Base-by-base conservation (phyloP, 2,888 invertebrate species). In the Andrena dorsata region DNA sequence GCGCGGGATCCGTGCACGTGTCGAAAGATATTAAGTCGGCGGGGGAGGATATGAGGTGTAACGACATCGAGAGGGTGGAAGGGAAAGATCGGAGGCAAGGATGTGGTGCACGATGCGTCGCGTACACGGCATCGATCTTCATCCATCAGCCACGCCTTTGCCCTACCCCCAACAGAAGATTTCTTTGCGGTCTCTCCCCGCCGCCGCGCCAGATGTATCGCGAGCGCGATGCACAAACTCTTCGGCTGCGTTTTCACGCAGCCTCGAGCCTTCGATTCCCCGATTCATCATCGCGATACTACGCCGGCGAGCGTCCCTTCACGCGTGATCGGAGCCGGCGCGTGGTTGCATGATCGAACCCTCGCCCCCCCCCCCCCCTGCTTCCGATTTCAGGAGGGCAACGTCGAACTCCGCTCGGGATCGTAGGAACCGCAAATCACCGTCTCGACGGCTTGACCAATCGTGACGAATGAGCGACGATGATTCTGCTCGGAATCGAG, bases 101-200 rank as follows among this genome's bases (percentile, higher is more conserved):
- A 73, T 49, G 70, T 51, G 64, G 66, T 76, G 76, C 63, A 66
- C 26, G 85, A 74, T 72, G 76, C 73, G 76, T 69, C 86, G 76
- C 88, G 86, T 88, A 83, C 77, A 28, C 65, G 84, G 83, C 92
- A 92, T 93, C 92, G 90, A 92, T 93, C 93, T 92, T 92, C 93
- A 93, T 93, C 92, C 92, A 92, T 93, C 93, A 93, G 86, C 80
- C 81, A 68, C 76, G 71, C 76, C 85, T 83, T 77, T 73, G 53
- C 28, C 61, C 75, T 82, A 76, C 71, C 69, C 69, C 73, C 61
- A 20, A 5, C 64, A 58, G 32, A 61, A 66, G 81, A 82, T 82
- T 88, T 74, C 81, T 83, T 79, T 81, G 82, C 85, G 85, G 88
- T 84, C 82, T 87, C 66, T 60, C 32, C 26, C 26, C 61, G 65